phyloP scores from a whole-genome alignment of 92 coral and sea anemone genomes.

The Montipora capitata region DNA sequence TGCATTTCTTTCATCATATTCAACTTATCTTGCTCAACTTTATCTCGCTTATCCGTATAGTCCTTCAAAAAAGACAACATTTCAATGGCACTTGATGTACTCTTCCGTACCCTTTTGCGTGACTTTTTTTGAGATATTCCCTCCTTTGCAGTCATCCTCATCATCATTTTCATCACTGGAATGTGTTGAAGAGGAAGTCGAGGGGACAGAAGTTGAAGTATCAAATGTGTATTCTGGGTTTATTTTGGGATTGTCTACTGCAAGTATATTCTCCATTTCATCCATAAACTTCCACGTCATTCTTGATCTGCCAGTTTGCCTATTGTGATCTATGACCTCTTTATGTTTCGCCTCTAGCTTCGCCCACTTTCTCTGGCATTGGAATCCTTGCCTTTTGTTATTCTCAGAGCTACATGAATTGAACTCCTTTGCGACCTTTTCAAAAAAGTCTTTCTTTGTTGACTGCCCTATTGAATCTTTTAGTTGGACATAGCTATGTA shows the following conservation, averaged over 20 bases:
- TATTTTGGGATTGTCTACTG: conserved; percentile 29
- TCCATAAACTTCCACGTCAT: conserved; percentile 42
- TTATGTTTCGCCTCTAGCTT: conserved; percentile 52
- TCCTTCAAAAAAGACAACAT: too few relatives aligned
- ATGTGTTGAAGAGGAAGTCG: neutral
- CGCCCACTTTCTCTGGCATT: conserved; percentile 53
- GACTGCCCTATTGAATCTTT: neutral
- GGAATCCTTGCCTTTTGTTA: conserved; percentile 47
- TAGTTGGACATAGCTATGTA: neutral
- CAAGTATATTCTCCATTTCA: conserved; percentile 17
- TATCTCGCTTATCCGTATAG: too few relatives aligned
- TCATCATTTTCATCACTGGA: neutral
- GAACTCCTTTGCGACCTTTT: conserved; percentile 45
- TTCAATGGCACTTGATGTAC: too few relatives aligned
- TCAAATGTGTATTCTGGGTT: conserved; percentile 24
- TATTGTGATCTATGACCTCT: conserved; percentile 54
- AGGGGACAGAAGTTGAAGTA: neutral
- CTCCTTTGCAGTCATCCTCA: too few relatives aligned
- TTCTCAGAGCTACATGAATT: neutral
- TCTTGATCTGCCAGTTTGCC: conserved; percentile 29
- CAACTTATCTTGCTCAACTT: too few relatives aligned
- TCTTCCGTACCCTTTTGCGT: too few relatives aligned
- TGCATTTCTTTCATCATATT: too few relatives aligned
- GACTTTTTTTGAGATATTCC: too few relatives aligned
- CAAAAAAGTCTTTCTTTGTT: conserved; percentile 28